Evolutionary conservation across 2,888 invertebrate species (phyloP).

Genomic region (Caenorhabditis sp.): DNA sequence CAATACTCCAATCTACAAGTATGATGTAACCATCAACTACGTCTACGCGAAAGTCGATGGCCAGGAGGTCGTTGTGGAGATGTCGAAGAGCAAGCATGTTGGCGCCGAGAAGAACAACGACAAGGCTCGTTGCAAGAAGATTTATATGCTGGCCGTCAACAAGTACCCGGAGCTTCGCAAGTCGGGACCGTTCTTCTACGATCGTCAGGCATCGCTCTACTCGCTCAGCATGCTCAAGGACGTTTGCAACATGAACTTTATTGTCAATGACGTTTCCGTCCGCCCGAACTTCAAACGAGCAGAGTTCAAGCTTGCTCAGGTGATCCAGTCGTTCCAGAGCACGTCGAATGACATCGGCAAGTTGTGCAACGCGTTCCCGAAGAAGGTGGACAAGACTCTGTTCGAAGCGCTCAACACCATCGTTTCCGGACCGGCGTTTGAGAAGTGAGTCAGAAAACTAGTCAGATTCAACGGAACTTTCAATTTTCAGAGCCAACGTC

Average conservation of each 20-base stretch:
- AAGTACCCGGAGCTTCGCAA: background rate
- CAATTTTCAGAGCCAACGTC: slow-evolving; percentile 22
- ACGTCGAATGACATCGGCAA: slow-evolving; percentile 20
- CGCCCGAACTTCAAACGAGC: slow-evolving; percentile 22
- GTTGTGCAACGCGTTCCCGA: background rate
- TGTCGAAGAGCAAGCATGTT: background rate
- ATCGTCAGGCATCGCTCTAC: slow-evolving; percentile 24
- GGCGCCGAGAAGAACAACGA: background rate
- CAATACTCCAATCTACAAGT: slow-evolving; percentile 29
- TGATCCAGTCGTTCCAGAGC: slow-evolving; percentile 9
- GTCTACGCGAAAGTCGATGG: background rate
- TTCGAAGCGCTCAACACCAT: slow-evolving; percentile 24
- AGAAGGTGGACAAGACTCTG: slow-evolving; percentile 11
- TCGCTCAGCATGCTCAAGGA: background rate
- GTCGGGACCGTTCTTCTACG: slow-evolving; percentile 24
- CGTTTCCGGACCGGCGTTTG: slow-evolving; percentile 5
- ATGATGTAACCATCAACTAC: background rate
- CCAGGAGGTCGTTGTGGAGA: background rate
- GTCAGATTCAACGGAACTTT: background rate
- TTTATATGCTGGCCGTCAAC: slow-evolving; percentile 3
- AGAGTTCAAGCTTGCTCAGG: background rate
- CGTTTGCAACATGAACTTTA: too few relatives aligned
- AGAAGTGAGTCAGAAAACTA: slow-evolving; percentile 17
- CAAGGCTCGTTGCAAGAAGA: slow-evolving; percentile 7
- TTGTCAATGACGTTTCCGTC: too few relatives aligned